phyloP scores from a whole-genome alignment of 2,888 invertebrate genomes.

The Crocallis elinguaria region DNA sequence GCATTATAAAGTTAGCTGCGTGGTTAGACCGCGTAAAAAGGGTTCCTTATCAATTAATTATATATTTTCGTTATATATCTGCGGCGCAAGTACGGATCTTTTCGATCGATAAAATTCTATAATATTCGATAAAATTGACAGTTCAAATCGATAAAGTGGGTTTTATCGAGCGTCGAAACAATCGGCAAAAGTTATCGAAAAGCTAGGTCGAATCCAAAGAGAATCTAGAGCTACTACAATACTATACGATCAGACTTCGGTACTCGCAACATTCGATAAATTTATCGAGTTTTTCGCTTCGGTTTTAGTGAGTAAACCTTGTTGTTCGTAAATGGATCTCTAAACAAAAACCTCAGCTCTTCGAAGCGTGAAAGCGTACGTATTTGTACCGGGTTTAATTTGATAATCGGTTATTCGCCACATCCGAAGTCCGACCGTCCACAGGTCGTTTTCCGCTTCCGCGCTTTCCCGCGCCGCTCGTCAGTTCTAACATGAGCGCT shows the following conservation, averaged over 20 bases:
- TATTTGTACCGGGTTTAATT: conserved; percentile 5
- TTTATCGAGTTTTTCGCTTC: no score
- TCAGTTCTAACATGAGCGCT: no score
- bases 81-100: neutral
- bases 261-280: no score
- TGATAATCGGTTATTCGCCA: conserved; percentile 26
- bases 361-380: conserved; percentile 26
- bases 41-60: conserved; percentile 16
- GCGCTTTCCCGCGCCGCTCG: conserved; percentile 24
- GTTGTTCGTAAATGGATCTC: conserved; percentile 4
- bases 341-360: conserved; percentile 7
- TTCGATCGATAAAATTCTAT: no score
- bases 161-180: no score
- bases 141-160: no score
- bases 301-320: no score
- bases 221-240: no score
- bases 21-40: neutral
- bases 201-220: no score
- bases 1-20: conserved; percentile 7
- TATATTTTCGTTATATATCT: conserved; percentile 1
- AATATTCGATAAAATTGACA: no score
- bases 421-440: conserved; percentile 4
- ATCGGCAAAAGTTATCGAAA: no score
- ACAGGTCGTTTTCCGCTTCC: conserved; percentile 29
- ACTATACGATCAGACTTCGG: no score